Base-by-base conservation (phyloP, 1,140 invertebrate genomes). In the Parasteatoda tepidariorum region DNA sequence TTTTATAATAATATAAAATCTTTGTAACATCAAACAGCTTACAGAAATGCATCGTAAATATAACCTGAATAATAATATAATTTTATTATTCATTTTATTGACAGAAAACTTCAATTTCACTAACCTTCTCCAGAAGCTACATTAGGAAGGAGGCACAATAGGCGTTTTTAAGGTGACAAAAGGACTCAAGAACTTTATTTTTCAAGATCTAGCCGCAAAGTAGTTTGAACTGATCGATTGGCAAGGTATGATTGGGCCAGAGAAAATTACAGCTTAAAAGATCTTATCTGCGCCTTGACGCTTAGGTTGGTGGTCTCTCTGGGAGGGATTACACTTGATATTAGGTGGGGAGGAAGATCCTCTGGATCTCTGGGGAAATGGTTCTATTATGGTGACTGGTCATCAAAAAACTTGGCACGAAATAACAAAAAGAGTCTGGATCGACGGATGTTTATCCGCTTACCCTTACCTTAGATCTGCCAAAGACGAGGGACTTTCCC, bases 181-280 rank as follows among this genome's bases (percentile, higher is more conserved):
- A 48, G 38, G 38, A 48, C 38, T 48, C 9, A 4, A 18, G 18
- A 48, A 2, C 18, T 48, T 48, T 48, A 48, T 48, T 48, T 48
- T 48, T 48, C 2, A 48, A 48, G 18, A 48, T 18, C 38, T 22
- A 31, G 54, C 61, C 62, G 64, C 62, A 67, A 66, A 67, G 41
- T 24, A 67, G 18, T 54, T 13, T 55, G 48, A 34, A 24, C 24
- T 68, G 62, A 71, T 82, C 78, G 78, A 82, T 82, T 74, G 57
- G 55, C 78, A 82, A 82, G 67, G 78, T 82, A 82, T 71, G 78
- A 82, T 82, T 75, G 67, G 67, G 34, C 66, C 67, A 48, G 67
- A 71, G 78, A 82, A 82, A 82, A 82, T 82, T 62, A 82, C 78
- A 82, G 78, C 78, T 82, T 82, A 82, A 82, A 82, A 82, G 78